Evolutionary conservation across 2,888 invertebrate species (phyloP).

Genomic region (Pogonocherus hispidulus): DNA sequence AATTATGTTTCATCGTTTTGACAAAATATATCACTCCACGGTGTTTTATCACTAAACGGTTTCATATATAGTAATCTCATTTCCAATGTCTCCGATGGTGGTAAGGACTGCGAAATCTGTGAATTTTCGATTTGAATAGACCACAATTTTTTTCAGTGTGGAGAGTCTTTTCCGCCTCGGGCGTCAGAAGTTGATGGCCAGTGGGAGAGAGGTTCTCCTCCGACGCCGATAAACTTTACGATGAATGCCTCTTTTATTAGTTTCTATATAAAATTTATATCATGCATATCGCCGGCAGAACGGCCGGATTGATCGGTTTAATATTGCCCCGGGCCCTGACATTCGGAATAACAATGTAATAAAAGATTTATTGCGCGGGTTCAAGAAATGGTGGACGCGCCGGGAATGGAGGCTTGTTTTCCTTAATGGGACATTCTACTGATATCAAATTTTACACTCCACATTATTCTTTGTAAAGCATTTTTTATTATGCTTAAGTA

Average conservation of each 20-base stretch:
- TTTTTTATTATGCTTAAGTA: too few species aligned
- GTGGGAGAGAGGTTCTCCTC: slow-evolving; percentile 51
- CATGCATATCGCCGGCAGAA: slow-evolving; percentile 21
- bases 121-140: too few species aligned
- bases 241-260: slow-evolving; percentile 61
- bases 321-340: not conserved
- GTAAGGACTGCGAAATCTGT: too few species aligned
- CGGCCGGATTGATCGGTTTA: slow-evolving; percentile 13
- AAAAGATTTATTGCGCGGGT: not conserved
- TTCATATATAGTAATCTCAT: too few species aligned
- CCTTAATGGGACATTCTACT: not conserved
- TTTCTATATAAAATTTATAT: slow-evolving; percentile 59
- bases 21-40: too few species aligned
- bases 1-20: too few species aligned
- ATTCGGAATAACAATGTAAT: slow-evolving; percentile 6
- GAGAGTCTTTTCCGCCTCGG: too few species aligned
- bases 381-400: not conserved
- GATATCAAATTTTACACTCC: not conserved
- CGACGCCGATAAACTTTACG: slow-evolving; percentile 49
- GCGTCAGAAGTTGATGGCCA: slow-evolving; percentile 55
- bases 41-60: too few species aligned
- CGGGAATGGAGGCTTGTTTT: not conserved
- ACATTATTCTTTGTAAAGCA: too few species aligned
- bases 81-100: too few species aligned
- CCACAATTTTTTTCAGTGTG: too few species aligned